Evolutionary conservation across 1,140 invertebrate species (phyloP), one percentile per base, ranked within the genome.

Genomic region (Cotesia vestalis): DNA sequence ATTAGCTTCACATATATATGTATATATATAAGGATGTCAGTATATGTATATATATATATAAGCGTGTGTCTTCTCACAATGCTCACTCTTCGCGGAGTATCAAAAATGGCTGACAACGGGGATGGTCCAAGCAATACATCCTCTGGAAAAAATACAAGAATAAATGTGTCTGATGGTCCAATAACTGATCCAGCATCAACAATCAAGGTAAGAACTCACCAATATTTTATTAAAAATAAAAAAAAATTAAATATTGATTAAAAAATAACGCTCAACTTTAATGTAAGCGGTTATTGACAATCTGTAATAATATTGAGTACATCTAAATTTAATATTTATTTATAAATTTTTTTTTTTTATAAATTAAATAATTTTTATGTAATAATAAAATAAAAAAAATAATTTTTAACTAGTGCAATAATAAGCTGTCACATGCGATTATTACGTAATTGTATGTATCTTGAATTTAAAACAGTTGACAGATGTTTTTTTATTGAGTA

Each of bases 81-180:
- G 40, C 40, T 46, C 40, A 46, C 40, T 46, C 40, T 46, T 46
- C 6, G 11, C 11, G 6, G 40, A 46, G 40, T 46, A 46, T 46
- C 40, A 74, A 85, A 85, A 81, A 86, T 86, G 84, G 84, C 84
- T 77, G 84, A 86, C 81, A 81, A 76, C 78, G 81, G 81, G 66
- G 84, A 86, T 64, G 79, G 77, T 74, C 71, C 78, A 76, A 81
- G 80, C 60, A 77, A 71, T 68, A 75, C 77, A 59, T 78, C 78
- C 55, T 83, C 83, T 35, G 79, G 81, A 57, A 86, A 86, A 81
- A 82, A 83, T 53, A 74, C 68, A 73, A 80, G 80, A 78, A 80
- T 78, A 72, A 75, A 78, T 9, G 79, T 85, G 11, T 78, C 64
- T 72, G 84, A 84, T 78, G 80, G 79, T 9, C 84, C 84, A 73